Percentiles rank a stretch among this genome's conserved stretches.
phyloP scores from a whole-genome alignment of 92 coral and sea anemone genomes.

The Epizoanthus stellaris region DNA sequence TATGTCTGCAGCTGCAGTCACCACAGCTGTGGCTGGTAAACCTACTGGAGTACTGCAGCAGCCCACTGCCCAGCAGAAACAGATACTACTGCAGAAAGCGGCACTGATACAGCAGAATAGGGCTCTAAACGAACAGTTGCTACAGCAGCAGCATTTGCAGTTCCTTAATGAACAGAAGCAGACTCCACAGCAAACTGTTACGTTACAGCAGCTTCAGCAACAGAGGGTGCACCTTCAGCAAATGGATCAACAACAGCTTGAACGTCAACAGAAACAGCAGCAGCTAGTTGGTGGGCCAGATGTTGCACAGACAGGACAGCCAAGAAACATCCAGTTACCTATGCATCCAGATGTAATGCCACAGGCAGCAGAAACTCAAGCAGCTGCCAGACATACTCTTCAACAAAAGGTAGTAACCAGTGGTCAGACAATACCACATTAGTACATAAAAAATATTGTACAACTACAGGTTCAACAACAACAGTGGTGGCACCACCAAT shows the following conservation, averaged over 20 bases:
- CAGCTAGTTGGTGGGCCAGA: constrained; percentile 51
- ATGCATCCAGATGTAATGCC: constrained; percentile 27
- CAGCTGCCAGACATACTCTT: constrained; percentile 21
- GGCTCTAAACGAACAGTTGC: constrained; percentile 33
- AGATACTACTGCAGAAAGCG: constrained; percentile 51
- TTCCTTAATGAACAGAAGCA: constrained; percentile 47
- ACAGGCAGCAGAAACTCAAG: constrained; percentile 11
- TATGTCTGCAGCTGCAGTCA: constrained; percentile 43
- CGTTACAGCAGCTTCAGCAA: constrained; percentile 48
- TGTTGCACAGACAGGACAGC: constrained; percentile 61
- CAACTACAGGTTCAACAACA: too few relatives aligned
- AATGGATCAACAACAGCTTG: constrained; percentile 51
- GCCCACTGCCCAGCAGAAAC: constrained; percentile 67
- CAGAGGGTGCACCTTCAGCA: constrained; percentile 58
- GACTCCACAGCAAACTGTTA: constrained; percentile 58
- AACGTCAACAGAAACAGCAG: constrained; percentile 53
- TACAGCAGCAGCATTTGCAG: constrained; percentile 37
- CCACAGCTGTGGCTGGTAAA: constrained; percentile 34
- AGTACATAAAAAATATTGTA: too few relatives aligned
- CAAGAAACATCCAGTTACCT: constrained; percentile 53
- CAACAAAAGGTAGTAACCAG: constrained; percentile 33
- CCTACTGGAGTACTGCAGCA: constrained; percentile 61
- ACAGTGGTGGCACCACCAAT: too few relatives aligned
- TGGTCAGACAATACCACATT: neutral
- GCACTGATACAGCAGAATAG: constrained; percentile 65